Conservation (phyloP, 2,888 invertebrate species). For the Anticlea derivata region DNA sequence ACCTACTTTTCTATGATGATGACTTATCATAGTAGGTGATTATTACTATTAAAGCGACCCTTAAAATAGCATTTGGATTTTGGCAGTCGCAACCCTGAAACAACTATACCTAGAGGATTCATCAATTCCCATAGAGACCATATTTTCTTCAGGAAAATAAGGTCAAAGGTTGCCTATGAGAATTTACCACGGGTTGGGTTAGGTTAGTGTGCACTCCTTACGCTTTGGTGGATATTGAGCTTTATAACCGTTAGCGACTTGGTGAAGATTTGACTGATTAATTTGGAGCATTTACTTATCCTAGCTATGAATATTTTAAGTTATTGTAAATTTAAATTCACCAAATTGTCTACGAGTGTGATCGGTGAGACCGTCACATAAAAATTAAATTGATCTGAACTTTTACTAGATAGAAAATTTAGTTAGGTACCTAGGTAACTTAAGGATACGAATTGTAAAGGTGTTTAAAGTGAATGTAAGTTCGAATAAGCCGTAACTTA, state of each 20-base stretch:
- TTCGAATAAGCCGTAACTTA: constrained; percentile 65
- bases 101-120: too few species aligned
- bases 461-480: constrained; percentile 53
- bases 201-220: neutral
- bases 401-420: constrained; percentile 5
- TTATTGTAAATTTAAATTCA: constrained; percentile 32
- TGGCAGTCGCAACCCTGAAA: too few species aligned
- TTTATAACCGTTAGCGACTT: constrained; percentile 48
- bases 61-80: too few species aligned
- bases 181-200: too few species aligned
- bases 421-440: too few species aligned
- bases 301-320: constrained; percentile 34
- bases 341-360: constrained; percentile 38
- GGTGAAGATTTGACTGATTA: constrained; percentile 45
- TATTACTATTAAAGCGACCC: too few species aligned
- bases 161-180: too few species aligned
- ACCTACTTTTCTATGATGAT: too few species aligned
- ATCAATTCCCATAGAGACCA: too few species aligned
- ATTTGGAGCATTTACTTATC: constrained; percentile 47
- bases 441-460: constrained; percentile 14
- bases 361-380: constrained; percentile 56
- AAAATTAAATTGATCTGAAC: constrained; percentile 16
- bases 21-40: too few species aligned
- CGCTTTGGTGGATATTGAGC: constrained; percentile 18
- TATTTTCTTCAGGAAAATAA: too few species aligned